These are phyloP conservation scores for Tenualosa ilisha DNA, from an alignment of 2,797 vertebrate genomes.

Conservation along the genomic window DNA sequence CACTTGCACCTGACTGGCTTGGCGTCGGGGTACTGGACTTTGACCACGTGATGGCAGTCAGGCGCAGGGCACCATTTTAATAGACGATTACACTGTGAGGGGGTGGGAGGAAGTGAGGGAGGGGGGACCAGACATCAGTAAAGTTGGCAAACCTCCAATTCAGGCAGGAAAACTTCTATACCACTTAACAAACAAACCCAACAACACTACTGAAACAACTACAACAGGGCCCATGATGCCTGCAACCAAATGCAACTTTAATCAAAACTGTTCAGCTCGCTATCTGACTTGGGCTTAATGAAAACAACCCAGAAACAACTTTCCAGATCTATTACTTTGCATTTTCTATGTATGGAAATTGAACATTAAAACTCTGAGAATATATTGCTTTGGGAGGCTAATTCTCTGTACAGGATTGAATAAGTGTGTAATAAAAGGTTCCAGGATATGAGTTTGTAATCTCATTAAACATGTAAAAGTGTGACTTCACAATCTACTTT, in stretches of 20 bases:
- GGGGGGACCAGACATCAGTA: background rate
- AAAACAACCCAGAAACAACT: background rate
- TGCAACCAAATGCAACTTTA: background rate
- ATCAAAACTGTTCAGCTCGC: background rate
- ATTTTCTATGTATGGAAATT: background rate
- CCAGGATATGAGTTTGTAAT: background rate
- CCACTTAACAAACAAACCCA: background rate
- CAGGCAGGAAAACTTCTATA: background rate
- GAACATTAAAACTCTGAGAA: background rate
- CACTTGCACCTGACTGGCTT: constrained; percentile 99
- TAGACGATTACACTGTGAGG: constrained; percentile 94
- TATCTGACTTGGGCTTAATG: background rate
- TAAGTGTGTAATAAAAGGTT: background rate
- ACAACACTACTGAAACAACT: background rate
- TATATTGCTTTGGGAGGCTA: background rate
- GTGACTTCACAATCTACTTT: background rate
- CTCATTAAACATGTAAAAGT: background rate
- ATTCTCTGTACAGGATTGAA: background rate
- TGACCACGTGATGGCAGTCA: constrained; percentile 99
- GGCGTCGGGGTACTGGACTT: constrained; percentile 99
- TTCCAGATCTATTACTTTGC: background rate
- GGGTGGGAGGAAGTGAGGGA: constrained; percentile 28
- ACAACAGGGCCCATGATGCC: background rate
- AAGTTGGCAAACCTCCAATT: background rate
- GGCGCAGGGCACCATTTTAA: constrained; percentile 99